Percentiles rank a stretch among this genome's conserved stretches.
These are phyloP conservation scores for Trematocara caparti DNA, from an alignment of 2,797 vertebrate genomes.

Conservation along the genomic window DNA sequence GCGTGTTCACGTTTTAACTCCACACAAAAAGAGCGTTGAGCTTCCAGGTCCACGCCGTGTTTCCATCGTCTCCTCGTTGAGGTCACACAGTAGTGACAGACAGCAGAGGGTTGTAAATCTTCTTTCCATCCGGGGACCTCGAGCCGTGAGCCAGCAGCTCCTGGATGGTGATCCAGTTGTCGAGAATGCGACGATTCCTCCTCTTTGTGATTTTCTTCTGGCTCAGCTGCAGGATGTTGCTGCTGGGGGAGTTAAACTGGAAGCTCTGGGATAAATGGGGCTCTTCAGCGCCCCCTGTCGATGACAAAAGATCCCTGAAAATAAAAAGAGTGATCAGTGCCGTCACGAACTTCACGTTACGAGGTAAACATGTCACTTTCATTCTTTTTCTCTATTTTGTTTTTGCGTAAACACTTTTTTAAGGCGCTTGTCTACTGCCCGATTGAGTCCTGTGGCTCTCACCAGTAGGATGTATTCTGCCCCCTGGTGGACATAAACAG, in stretches of 20 bases:
- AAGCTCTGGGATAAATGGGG: background rate
- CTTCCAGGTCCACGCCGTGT: background rate
- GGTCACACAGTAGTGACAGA: constrained; percentile 82
- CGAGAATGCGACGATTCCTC: constrained; percentile 82
- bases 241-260: background rate
- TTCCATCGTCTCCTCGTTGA: rapidly evolving
- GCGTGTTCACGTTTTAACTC: background rate
- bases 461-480: background rate
- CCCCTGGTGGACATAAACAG: background rate
- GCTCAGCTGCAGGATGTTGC: constrained; percentile 77
- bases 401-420: background rate
- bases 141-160: constrained; percentile 85
- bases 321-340: background rate
- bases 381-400: background rate
- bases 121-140: constrained; percentile 75
- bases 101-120: constrained; percentile 82
- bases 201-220: constrained; percentile 81
- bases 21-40: background rate
- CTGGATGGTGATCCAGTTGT: constrained; percentile 89
- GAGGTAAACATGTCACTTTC: background rate
- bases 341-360: background rate
- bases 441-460: background rate
- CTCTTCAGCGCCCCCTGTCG: background rate
- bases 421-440: rapidly evolving
- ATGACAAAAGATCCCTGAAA: constrained; percentile 23